A percentile compares a stretch with the other conserved stretches of the same genome.
Evolutionary conservation across 2,797 vertebrate species (phyloP).

Genomic region (Numenius phaeopus): DNA sequence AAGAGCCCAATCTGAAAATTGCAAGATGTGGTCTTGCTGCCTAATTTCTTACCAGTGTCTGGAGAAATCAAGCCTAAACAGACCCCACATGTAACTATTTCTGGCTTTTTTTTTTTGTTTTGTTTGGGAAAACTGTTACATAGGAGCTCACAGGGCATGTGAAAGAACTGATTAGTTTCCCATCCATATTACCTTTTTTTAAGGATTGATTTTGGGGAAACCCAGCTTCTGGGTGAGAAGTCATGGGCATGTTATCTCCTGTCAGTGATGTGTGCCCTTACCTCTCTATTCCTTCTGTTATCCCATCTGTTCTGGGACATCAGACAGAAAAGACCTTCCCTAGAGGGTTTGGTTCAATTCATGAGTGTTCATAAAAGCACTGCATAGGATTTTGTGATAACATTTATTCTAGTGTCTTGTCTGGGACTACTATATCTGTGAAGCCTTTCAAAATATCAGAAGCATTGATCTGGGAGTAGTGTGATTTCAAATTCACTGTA

Average conservation of each 20-base stretch:
- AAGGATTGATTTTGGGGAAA: not conserved
- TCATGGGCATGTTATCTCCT: not conserved
- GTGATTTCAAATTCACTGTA: not conserved
- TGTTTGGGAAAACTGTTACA: not conserved
- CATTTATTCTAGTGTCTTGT: not conserved
- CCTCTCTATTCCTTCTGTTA: not conserved
- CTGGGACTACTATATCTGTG: not conserved
- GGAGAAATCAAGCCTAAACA: not conserved
- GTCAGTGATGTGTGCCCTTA: not conserved
- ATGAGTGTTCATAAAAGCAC: not conserved
- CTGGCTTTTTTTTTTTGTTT: not conserved
- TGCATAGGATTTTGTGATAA: not conserved
- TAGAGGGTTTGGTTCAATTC: not conserved
- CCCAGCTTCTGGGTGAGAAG: not conserved
- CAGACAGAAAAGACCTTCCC: not conserved
- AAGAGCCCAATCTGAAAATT: not conserved
- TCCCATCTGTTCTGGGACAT: not conserved
- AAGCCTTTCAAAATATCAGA: not conserved
- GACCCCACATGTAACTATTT: not conserved
- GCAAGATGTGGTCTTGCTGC: not conserved
- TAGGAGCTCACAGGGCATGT: not conserved
- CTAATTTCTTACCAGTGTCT: not conserved
- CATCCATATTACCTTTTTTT: not conserved
- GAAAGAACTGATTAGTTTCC: not conserved
- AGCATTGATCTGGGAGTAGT: not conserved